Conservation (phyloP, 2,113 vertebrate genomes). For the Planiliza haematocheilus region DNA sequence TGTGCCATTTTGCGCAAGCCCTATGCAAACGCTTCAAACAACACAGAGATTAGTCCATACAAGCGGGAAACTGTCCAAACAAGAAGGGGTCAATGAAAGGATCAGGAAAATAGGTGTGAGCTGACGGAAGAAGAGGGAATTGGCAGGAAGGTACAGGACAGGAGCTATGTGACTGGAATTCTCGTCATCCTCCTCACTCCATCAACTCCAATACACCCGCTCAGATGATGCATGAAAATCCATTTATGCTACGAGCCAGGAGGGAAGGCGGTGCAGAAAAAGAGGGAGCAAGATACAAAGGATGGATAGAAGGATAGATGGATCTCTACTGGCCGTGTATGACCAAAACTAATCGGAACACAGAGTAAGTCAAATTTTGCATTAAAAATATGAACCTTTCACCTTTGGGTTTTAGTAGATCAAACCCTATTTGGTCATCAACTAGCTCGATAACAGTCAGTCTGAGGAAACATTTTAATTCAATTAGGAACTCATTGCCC, state of each 20-base stretch:
- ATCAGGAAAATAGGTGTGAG: slow-evolving; percentile 22
- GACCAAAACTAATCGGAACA: slow-evolving; percentile 32
- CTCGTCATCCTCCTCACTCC: slow-evolving; percentile 65
- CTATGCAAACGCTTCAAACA: slow-evolving; percentile 10
- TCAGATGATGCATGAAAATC: slow-evolving; percentile 77
- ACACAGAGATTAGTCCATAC: neutral
- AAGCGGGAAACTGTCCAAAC: slow-evolving; percentile 6
- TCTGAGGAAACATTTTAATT: slow-evolving; percentile 2
- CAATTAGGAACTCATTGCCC: neutral
- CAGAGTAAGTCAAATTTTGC: slow-evolving; percentile 14
- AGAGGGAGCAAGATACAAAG: slow-evolving; percentile 37
- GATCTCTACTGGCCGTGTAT: slow-evolving; percentile 28
- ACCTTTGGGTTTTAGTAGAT: slow-evolving; percentile 19
- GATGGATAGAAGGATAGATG: slow-evolving; percentile 39
- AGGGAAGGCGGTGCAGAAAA: slow-evolving; percentile 41
- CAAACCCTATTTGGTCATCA: neutral
- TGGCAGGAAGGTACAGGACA: slow-evolving; percentile 54
- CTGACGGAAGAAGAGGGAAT: slow-evolving; percentile 28
- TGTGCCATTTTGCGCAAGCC: neutral
- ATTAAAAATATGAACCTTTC: neutral
- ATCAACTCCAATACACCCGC: slow-evolving; percentile 70
- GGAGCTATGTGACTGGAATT: slow-evolving; percentile 66
- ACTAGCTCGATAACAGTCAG: neutral
- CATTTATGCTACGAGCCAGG: slow-evolving; percentile 69
- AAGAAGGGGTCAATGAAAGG: slow-evolving; percentile 17